phyloP scores from a whole-genome alignment of 2,113 vertebrate species.

The Oplegnathus fasciatus region DNA sequence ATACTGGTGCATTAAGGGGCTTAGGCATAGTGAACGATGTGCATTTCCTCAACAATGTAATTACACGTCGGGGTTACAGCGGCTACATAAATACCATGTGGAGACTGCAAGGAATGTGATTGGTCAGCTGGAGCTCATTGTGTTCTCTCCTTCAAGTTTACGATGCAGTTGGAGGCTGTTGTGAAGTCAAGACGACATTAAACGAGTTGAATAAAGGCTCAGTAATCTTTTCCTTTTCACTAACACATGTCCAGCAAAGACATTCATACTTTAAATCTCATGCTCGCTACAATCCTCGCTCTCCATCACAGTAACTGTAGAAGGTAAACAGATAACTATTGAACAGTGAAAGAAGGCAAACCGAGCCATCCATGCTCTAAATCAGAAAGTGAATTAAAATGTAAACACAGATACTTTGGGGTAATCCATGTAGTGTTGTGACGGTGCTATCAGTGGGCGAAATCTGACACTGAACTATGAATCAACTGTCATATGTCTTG shows the following conservation, averaged over 20 bases:
- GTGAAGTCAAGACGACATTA: not conserved
- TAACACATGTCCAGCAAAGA: not conserved
- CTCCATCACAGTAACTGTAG: not conserved
- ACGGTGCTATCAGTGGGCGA: not conserved
- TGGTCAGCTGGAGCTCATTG: not conserved
- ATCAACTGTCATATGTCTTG: not conserved
- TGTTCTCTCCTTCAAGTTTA: not conserved
- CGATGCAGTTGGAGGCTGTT: not conserved
- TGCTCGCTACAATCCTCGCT: accelerated
- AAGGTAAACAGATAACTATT: not conserved
- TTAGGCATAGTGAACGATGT: not conserved
- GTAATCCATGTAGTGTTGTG: not conserved
- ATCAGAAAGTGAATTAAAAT: not conserved
- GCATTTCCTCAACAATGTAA: not conserved
- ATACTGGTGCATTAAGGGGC: not conserved
- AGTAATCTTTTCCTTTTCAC: not conserved
- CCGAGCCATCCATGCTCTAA: not conserved
- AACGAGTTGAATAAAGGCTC: not conserved
- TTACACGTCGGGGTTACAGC: not conserved
- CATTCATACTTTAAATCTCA: not conserved
- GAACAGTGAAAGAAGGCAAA: not conserved
- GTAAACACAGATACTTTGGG: conserved; percentile 7
- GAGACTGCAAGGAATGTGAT: not conserved
- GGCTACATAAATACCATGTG: not conserved
- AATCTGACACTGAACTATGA: not conserved